These are phyloP conservation scores for Eristalis arbustorum DNA, from an alignment of 2,888 invertebrate species.

Conservation along the genomic window DNA sequence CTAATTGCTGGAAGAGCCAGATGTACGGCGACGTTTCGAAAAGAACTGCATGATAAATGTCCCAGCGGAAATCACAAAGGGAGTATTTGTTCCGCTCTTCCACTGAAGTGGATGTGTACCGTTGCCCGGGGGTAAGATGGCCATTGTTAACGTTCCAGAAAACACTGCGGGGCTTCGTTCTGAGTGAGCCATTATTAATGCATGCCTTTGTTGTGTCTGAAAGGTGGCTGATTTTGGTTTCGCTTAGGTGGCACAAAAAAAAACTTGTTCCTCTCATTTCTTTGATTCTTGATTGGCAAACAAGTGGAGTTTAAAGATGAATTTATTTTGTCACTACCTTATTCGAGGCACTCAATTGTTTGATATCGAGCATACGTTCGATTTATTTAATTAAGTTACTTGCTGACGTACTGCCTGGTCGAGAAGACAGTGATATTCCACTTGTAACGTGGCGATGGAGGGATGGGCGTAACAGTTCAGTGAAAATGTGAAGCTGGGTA, in stretches of 20 bases:
- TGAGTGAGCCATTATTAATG: constrained; percentile 42
- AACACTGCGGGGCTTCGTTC: neutral
- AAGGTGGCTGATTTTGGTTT: neutral
- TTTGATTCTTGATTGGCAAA: neutral
- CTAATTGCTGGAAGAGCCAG: constrained; percentile 51
- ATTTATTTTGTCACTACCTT: neutral
- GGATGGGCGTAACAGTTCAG: too few relatives aligned
- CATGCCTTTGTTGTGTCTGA: constrained; percentile 29
- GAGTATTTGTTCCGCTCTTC: constrained; percentile 18
- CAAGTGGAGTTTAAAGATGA: neutral
- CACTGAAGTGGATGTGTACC: neutral
- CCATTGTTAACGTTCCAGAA: constrained; percentile 12
- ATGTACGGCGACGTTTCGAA: constrained; percentile 33
- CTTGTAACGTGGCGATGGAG: too few relatives aligned
- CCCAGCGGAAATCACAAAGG: constrained; percentile 60
- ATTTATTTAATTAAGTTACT: too few relatives aligned
- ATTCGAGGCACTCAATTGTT: too few relatives aligned
- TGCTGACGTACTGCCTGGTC: too few relatives aligned
- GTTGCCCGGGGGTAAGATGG: neutral
- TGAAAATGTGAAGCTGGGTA: too few relatives aligned
- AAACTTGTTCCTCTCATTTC: neutral
- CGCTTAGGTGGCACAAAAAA: neutral
- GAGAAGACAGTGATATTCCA: too few relatives aligned
- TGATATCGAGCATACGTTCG: too few relatives aligned
- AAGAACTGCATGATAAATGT: constrained; percentile 53